Conservation (phyloP, 2,797 vertebrate genomes). For the Xenentodon cancila region DNA sequence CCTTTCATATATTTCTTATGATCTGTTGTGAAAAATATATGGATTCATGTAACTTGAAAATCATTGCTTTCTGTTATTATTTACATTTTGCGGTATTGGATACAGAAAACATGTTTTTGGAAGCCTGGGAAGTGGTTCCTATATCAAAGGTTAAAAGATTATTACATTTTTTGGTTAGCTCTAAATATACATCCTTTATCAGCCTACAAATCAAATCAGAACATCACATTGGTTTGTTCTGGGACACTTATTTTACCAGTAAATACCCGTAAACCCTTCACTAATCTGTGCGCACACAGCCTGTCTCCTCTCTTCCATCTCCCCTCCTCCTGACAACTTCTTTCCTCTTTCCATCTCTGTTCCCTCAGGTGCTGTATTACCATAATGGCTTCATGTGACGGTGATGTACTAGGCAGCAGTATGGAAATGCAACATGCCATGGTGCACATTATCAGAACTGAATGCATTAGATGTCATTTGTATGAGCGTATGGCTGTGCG, state of each 20-base stretch:
- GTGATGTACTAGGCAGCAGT: slow-evolving; percentile 78
- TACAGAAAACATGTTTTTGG: neutral
- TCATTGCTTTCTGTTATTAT: too few species aligned
- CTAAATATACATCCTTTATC: slow-evolving; percentile 20
- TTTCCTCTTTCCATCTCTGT: slow-evolving; percentile 66
- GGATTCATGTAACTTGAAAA: too few species aligned
- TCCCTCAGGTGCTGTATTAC: slow-evolving; percentile 85
- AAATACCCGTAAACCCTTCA: slow-evolving; percentile 64
- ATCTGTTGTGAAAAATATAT: too few species aligned
- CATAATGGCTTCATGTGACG: slow-evolving; percentile 84
- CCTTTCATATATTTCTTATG: too few species aligned
- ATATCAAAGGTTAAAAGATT: slow-evolving; percentile 14
- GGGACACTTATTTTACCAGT: slow-evolving; percentile 52
- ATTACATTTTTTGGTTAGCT: slow-evolving; percentile 22
- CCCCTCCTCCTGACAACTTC: slow-evolving; percentile 40
- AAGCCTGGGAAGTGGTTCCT: neutral
- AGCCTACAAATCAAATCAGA: slow-evolving; percentile 42
- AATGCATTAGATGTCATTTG: slow-evolving; percentile 82
- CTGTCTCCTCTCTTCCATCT: slow-evolving; percentile 26
- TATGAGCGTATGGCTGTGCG: slow-evolving; percentile 62
- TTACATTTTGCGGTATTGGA: too few species aligned
- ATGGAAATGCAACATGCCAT: slow-evolving; percentile 81
- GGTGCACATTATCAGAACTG: slow-evolving; percentile 76
- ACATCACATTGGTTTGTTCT: slow-evolving; percentile 61
- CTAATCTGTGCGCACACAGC: slow-evolving; percentile 24